Evolutionary conservation across 2,113 vertebrate species (phyloP).

Genomic region (Xenus cinereus): DNA sequence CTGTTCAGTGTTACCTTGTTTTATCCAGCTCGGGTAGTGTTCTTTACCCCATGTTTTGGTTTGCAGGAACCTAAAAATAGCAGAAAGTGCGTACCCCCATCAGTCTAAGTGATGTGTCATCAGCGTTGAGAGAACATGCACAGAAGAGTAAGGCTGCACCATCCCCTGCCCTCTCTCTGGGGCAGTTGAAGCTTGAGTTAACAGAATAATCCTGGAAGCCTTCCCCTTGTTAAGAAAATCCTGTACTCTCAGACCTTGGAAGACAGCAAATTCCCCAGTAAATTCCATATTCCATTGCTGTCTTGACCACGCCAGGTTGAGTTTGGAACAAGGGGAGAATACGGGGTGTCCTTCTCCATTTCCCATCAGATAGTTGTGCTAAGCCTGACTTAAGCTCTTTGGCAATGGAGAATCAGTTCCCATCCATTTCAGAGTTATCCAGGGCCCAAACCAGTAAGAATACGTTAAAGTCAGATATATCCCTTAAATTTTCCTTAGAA

Average conservation of each 20-base stretch:
- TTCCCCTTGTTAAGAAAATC: neutral
- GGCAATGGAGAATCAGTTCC: neutral
- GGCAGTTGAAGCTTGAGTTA: neutral
- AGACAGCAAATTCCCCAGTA: neutral
- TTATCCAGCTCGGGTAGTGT: neutral
- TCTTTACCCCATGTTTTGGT: neutral
- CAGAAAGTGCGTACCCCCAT: neutral
- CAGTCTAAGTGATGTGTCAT: neutral
- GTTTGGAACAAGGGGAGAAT: neutral
- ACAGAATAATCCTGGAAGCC: neutral
- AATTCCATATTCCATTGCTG: accelerated
- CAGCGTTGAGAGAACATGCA: neutral
- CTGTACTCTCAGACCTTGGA: neutral
- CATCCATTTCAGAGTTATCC: neutral
- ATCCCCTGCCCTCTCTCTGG: neutral
- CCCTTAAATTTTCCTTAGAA: neutral
- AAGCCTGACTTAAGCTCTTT: neutral
- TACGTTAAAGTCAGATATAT: neutral
- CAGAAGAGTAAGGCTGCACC: neutral
- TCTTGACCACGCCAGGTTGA: accelerated
- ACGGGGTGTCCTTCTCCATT: neutral
- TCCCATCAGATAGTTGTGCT: neutral
- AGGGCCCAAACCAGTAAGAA: neutral
- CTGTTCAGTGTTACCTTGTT: neutral
- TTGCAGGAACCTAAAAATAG: slow-evolving; percentile 16